Evolutionary conservation across 2,113 vertebrate genomes (phyloP).

Genomic region (Python bivittatus): DNA sequence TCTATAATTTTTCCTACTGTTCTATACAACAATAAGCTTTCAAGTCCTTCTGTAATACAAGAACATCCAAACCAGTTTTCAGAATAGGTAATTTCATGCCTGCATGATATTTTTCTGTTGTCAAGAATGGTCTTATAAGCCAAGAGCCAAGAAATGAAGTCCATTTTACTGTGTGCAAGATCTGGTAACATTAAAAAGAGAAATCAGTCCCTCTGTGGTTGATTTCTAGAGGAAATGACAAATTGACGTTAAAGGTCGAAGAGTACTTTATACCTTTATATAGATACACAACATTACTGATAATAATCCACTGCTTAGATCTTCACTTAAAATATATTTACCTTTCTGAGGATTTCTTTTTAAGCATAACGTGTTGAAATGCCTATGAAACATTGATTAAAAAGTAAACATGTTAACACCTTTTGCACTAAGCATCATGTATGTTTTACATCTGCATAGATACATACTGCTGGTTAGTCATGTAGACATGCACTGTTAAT

Average conservation of each 20-base stretch:
- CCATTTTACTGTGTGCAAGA: neutral
- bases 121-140: neutral
- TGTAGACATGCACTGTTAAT: neutral
- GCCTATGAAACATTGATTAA: slow-evolving; percentile 63
- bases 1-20: neutral
- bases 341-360: slow-evolving; percentile 59
- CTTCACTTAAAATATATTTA: slow-evolving; percentile 42
- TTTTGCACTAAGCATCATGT: neutral
- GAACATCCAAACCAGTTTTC: neutral
- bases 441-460: neutral
- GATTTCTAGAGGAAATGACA: neutral
- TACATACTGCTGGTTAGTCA: neutral
- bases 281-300: neutral
- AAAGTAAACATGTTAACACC: neutral
- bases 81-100: neutral
- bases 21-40: neutral
- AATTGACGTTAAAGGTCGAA: neutral
- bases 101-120: neutral
- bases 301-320: neutral
- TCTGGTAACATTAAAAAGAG: neutral
- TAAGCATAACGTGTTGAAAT: slow-evolving; percentile 63
- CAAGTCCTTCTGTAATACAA: neutral
- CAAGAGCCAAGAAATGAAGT: neutral
- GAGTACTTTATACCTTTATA: neutral
- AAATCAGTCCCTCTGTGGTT: neutral